Evolutionary conservation across 2,113 vertebrate genomes (phyloP).

Genomic region (Grammomys surdaster): DNA sequence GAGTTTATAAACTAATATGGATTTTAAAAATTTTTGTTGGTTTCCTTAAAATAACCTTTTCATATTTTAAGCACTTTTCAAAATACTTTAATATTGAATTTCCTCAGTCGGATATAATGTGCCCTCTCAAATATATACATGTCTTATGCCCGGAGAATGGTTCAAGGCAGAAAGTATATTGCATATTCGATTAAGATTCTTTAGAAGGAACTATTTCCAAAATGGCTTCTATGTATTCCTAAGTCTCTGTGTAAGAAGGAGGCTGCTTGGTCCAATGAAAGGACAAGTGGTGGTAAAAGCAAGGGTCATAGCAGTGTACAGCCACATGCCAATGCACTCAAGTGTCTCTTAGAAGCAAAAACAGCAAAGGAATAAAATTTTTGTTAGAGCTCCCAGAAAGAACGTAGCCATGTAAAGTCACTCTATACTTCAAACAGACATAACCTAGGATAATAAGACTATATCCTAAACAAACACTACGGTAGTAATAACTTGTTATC

Average conservation of each 20-base stretch:
- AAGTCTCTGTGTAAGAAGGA: neutral
- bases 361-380: neutral
- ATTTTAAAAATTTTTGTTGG: neutral
- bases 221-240: rapidly evolving
- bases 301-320: rapidly evolving
- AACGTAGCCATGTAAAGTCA: neutral
- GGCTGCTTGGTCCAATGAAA: neutral
- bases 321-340: neutral
- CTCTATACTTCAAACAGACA: neutral
- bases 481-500: neutral
- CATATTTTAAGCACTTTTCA: neutral
- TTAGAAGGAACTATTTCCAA: neutral
- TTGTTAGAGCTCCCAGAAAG: neutral
- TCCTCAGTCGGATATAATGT: neutral
- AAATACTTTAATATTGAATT: neutral
- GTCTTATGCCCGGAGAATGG: neutral
- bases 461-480: neutral
- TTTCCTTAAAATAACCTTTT: neutral
- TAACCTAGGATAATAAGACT: neutral
- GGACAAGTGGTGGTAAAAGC: neutral
- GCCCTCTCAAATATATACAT: neutral
- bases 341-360: neutral
- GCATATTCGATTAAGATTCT: neutral
- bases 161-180: neutral
- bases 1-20: neutral